These are phyloP conservation scores for Liposcelis brunnea DNA, from an alignment of 2,888 invertebrate genomes.

Conservation along the genomic window DNA sequence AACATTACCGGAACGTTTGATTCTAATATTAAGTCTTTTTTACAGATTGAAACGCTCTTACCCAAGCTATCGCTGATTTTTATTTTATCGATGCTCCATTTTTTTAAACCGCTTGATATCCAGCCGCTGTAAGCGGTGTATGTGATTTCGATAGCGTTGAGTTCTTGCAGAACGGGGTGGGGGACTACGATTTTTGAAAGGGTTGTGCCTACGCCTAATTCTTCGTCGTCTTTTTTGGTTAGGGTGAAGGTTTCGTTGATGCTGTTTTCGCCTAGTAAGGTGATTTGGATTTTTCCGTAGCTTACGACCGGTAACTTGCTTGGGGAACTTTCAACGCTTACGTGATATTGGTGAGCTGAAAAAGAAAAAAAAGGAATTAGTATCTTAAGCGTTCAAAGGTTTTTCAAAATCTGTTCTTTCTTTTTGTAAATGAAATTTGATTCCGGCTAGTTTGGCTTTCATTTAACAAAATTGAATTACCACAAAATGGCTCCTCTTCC, in stretches of 20 bases:
- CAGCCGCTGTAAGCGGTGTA: conserved; percentile 83
- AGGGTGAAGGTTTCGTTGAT: conserved; percentile 79
- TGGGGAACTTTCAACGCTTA: conserved; percentile 60
- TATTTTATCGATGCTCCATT: conserved; percentile 67
- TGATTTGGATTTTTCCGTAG: conserved; percentile 56
- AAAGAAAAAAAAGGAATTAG: conserved; percentile 15
- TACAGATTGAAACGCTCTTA: conserved; percentile 64
- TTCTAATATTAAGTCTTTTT: conserved; percentile 51
- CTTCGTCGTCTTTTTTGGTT: conserved; percentile 69
- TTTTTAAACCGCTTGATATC: conserved; percentile 66
- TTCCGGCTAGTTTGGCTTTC: too few species aligned
- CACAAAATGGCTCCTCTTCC: conserved; percentile 84
- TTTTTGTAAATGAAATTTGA: too few species aligned
- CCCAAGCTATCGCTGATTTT: conserved; percentile 72
- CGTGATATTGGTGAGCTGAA: conserved; percentile 71
- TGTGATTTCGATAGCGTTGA: conserved; percentile 51
- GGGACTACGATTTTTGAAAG: conserved; percentile 73
- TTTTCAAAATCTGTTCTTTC: too few species aligned
- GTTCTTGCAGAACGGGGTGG: conserved; percentile 66
- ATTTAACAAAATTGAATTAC: too few species aligned
- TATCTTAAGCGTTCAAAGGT: too few species aligned
- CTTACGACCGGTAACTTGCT: conserved; percentile 44
- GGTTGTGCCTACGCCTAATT: conserved; percentile 49
- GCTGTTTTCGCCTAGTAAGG: conserved; percentile 60
- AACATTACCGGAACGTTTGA: conserved; percentile 56